Percentiles rank a stretch among this genome's conserved stretches.
Evolutionary conservation across 2,888 invertebrate genomes (phyloP).

Genomic region (Amblyjoppa fuscipennis): DNA sequence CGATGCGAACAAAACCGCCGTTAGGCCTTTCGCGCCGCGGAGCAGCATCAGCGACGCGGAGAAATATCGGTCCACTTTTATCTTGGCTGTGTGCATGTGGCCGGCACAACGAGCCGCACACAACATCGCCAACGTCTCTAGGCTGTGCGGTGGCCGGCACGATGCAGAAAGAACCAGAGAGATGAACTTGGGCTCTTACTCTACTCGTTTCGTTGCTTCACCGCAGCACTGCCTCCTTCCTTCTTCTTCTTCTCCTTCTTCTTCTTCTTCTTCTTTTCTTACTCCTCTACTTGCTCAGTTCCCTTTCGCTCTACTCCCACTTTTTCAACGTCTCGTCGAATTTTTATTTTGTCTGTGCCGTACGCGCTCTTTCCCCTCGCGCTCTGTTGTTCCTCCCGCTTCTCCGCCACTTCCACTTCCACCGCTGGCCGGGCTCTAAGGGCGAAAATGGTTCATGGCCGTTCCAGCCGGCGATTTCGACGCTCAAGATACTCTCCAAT

Average conservation of each 20-base stretch:
- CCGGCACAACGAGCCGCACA: constrained; percentile 56
- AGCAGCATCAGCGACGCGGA: constrained; percentile 31
- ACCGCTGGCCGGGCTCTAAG: constrained; percentile 72
- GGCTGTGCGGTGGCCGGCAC: constrained; percentile 39
- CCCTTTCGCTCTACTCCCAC: constrained; percentile 68
- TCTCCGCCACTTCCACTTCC: constrained; percentile 59
- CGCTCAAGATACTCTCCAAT: constrained; percentile 67
- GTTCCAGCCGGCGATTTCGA: constrained; percentile 73
- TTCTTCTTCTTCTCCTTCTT: constrained; percentile 32
- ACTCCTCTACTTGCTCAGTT: constrained; percentile 39
- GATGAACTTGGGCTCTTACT: constrained; percentile 75
- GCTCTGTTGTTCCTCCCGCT: constrained; percentile 47
- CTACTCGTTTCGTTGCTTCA: constrained; percentile 44
- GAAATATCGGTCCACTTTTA: constrained; percentile 72
- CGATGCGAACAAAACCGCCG: constrained; percentile 64
- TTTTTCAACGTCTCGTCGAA: constrained; percentile 71
- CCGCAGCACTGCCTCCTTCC: constrained; percentile 35
- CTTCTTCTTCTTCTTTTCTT: constrained; percentile 48
- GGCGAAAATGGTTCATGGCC: constrained; percentile 83
- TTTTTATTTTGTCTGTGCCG: constrained; percentile 83
- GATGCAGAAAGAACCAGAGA: constrained; percentile 65
- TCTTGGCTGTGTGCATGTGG: constrained; percentile 34
- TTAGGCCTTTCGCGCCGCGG: constrained; percentile 65
- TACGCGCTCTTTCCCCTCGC: constrained; percentile 52
- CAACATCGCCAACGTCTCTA: constrained; percentile 39